Conservation (phyloP, 2,113 vertebrate genomes). For the Mixornis gularis region DNA sequence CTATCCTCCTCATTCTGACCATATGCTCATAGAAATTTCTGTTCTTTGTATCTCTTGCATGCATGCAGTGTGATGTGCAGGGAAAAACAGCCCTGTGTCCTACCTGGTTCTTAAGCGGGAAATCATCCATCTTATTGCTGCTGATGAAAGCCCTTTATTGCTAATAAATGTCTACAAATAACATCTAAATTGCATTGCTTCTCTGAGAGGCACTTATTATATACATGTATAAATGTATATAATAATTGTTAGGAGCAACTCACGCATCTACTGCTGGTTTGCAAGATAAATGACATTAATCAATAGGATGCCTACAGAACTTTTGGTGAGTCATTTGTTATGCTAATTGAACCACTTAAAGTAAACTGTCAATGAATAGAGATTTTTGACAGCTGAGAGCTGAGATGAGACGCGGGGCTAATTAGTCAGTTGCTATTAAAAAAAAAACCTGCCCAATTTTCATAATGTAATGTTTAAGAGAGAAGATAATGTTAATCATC, state of each 20-base stretch:
- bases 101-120: neutral
- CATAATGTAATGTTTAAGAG: conserved; percentile 71
- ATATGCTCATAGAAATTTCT: neutral
- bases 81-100: neutral
- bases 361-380: conserved; percentile 71
- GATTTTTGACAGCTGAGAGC: conserved; percentile 73
- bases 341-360: conserved; percentile 82
- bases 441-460: conserved; percentile 48
- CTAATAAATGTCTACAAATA: conserved; percentile 38
- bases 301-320: conserved; percentile 82
- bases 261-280: conserved; percentile 69
- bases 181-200: conserved; percentile 7
- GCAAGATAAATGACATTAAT: conserved; percentile 83
- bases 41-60: neutral
- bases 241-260: conserved; percentile 74
- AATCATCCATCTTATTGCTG: neutral
- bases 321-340: conserved; percentile 82
- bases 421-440: conserved; percentile 67
- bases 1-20: neutral
- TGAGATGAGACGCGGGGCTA: conserved; percentile 63
- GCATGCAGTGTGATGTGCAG: neutral
- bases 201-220: conserved; percentile 18
- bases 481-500: conserved; percentile 67
- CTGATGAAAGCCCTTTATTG: neutral
- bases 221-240: conserved; percentile 70